Conservation (phyloP, 2,113 vertebrate genomes). For the Cyanistes caeruleus region DNA sequence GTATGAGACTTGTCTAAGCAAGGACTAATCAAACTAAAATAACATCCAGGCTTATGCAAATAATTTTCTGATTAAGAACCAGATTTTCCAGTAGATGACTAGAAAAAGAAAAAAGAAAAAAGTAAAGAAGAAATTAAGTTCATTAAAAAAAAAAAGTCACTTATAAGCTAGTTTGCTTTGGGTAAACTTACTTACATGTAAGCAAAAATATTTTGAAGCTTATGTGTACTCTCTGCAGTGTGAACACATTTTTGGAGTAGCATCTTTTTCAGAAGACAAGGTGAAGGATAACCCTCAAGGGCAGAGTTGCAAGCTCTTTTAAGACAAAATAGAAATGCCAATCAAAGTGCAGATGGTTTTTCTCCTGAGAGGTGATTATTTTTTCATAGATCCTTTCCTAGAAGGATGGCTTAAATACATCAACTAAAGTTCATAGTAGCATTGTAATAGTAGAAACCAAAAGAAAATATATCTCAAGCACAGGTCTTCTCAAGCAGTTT, state of each 20-base stretch:
- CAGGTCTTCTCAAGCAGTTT: not conserved
- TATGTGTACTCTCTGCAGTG: not conserved
- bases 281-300: slow-evolving; percentile 62
- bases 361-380: slow-evolving; percentile 48
- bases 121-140: not conserved
- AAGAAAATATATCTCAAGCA: not conserved
- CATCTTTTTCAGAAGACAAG: slow-evolving; percentile 4
- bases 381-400: slow-evolving; percentile 26
- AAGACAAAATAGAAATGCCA: slow-evolving; percentile 43
- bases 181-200: not conserved
- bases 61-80: not conserved
- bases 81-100: not conserved
- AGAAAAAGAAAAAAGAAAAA: not conserved
- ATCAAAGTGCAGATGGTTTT: slow-evolving; percentile 53
- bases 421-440: slow-evolving; percentile 1
- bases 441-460: not conserved
- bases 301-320: slow-evolving; percentile 53
- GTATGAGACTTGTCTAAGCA: not conserved
- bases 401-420: slow-evolving; percentile 32
- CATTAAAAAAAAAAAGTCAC: not conserved
- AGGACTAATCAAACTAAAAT: not conserved
- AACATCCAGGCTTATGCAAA: not conserved
- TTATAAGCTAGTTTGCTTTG: not conserved
- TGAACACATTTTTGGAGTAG: not conserved
- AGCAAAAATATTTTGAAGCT: not conserved